Evolutionary conservation across 2,797 vertebrate species (phyloP).

Genomic region (Brachyrhaphis roseni): DNA sequence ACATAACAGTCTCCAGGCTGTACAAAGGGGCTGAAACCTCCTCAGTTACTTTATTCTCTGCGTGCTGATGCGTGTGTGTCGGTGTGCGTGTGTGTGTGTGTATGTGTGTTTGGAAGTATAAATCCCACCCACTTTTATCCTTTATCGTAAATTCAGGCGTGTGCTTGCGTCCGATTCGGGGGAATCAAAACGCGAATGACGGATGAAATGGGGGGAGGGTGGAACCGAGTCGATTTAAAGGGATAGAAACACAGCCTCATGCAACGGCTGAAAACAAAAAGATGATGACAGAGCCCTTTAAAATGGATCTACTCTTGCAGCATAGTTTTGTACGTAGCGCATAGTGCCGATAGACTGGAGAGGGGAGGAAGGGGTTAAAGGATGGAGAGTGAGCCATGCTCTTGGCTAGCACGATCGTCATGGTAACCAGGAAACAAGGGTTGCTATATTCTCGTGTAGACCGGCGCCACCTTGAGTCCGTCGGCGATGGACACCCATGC

Average conservation of each 20-base stretch:
- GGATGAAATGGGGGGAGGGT: constrained; percentile 38
- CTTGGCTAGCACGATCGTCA: constrained; percentile 42
- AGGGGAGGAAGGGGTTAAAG: constrained; percentile 21
- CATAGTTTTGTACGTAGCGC: constrained; percentile 79
- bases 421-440: constrained; percentile 44
- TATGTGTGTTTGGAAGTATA: constrained; percentile 8
- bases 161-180: constrained; percentile 26
- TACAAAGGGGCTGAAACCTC: constrained; percentile 79
- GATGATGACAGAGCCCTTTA: constrained; percentile 84
- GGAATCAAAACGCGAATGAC: constrained; percentile 39
- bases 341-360: constrained; percentile 64
- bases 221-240: constrained; percentile 72
- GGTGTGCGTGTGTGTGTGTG: neutral
- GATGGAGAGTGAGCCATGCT: constrained; percentile 43
- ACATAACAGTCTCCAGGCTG: constrained; percentile 86
- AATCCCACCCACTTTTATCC: neutral
- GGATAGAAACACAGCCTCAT: constrained; percentile 78
- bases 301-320: constrained; percentile 82
- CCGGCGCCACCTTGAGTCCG: constrained; percentile 53
- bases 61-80: constrained; percentile 40
- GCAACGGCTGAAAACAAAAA: constrained; percentile 63
- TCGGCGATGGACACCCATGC: constrained; percentile 49
- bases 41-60: constrained; percentile 55
- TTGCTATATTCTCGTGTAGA: constrained; percentile 52
- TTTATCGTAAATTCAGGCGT: constrained; percentile 42